A percentile compares a stretch with the other conserved stretches of the same genome.
These are phyloP conservation scores for Tineola bisselliella DNA, from an alignment of 2,888 invertebrate genomes.

Conservation along the genomic window DNA sequence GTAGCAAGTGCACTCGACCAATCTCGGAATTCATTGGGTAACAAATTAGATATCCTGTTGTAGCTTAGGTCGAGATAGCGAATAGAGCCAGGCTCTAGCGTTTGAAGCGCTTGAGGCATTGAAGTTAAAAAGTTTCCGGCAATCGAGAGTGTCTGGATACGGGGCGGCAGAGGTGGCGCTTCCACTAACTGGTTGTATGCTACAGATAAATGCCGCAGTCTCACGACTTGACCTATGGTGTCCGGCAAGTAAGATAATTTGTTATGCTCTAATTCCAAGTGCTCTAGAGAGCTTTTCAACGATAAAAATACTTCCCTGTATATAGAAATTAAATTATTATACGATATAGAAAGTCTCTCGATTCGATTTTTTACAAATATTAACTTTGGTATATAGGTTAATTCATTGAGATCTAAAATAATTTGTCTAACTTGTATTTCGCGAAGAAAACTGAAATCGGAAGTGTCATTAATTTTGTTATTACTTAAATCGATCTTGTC, in stretches of 20 bases:
- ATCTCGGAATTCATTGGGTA: conserved; percentile 77
- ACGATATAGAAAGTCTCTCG: conserved; percentile 80
- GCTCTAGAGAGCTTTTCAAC: conserved; percentile 78
- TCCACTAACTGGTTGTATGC: conserved; percentile 76
- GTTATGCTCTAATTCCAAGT: conserved; percentile 85
- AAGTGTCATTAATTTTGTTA: conserved; percentile 78
- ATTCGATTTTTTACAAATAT: conserved; percentile 77
- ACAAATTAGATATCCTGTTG: conserved; percentile 82
- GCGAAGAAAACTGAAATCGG: conserved; percentile 73
- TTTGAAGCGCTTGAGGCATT: conserved; percentile 76
- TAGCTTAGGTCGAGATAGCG: conserved; percentile 87
- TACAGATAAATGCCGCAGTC: conserved; percentile 82
- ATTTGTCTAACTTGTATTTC: conserved; percentile 81
- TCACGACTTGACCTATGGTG: conserved; percentile 73
- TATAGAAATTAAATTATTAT: conserved; percentile 76
- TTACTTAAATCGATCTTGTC: conserved; percentile 87
- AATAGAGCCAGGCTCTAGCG: conserved; percentile 77
- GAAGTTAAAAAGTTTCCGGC: conserved; percentile 82
- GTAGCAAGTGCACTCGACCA: conserved; percentile 86
- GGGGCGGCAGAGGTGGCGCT: conserved; percentile 72
- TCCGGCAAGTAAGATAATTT: conserved; percentile 75
- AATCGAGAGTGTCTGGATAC: conserved; percentile 80
- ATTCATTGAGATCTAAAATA: conserved; percentile 83
- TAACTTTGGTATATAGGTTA: conserved; percentile 71
- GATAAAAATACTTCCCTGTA: conserved; percentile 79